Evolutionary conservation across 2,888 invertebrate species (phyloP).

Genomic region (Drosophila multiciliata): DNA sequence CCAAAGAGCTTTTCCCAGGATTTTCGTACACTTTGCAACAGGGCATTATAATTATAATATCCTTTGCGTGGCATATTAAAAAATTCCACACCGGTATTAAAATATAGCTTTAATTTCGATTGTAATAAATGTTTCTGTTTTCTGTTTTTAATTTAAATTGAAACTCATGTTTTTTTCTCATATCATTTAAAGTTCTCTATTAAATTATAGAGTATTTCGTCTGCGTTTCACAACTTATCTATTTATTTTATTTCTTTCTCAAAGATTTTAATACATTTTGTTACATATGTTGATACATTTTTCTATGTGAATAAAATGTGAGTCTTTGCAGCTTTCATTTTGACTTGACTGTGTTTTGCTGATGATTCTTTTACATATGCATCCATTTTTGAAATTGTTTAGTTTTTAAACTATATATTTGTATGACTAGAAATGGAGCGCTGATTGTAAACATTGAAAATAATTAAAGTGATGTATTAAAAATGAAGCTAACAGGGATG

Average conservation of each 20-base stretch:
- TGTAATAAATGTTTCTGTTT: background rate
- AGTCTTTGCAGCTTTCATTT: slow-evolving; percentile 42
- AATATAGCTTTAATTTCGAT: background rate
- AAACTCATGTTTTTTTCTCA: background rate
- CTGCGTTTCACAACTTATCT: background rate
- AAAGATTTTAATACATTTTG: background rate
- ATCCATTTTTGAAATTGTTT: slow-evolving; percentile 12
- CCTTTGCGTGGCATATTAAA: background rate
- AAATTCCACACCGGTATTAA: background rate
- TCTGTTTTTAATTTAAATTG: background rate
- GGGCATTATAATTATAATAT: background rate
- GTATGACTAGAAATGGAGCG: slow-evolving; percentile 53
- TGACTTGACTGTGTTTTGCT: slow-evolving; percentile 13
- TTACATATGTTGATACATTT: background rate
- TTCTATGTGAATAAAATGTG: slow-evolving; percentile 2
- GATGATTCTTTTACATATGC: slow-evolving; percentile 3
- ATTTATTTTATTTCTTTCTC: background rate
- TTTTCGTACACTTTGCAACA: slow-evolving; percentile 10
- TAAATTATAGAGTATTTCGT: background rate
- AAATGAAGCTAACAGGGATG: background rate
- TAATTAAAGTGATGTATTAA: no score
- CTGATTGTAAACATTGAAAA: slow-evolving; percentile 17
- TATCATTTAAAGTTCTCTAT: background rate
- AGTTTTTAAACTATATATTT: slow-evolving; percentile 43
- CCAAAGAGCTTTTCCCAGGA: slow-evolving; percentile 29